phyloP scores from a whole-genome alignment of 2,888 invertebrate genomes.

The Mythimna pallens region DNA sequence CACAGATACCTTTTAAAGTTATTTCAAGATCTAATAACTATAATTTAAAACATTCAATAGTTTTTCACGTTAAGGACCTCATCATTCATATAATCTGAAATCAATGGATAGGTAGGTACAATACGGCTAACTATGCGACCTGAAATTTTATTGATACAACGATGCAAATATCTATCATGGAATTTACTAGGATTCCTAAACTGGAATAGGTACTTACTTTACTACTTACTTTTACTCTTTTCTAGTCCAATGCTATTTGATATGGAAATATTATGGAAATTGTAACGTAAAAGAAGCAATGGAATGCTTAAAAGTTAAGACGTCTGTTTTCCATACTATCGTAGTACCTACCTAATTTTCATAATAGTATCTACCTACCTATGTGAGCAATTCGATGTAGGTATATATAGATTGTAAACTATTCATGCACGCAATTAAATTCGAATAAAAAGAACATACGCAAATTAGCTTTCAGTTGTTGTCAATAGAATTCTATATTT shows the following conservation, averaged over 20 bases:
- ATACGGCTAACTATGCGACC: too few species aligned
- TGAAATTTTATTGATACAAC: too few species aligned
- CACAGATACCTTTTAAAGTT: too few species aligned
- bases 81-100: too few species aligned
- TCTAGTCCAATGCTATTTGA: slow-evolving; percentile 18
- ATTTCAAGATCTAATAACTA: too few species aligned
- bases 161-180: too few species aligned
- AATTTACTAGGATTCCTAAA: not conserved
- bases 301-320: slow-evolving; percentile 31
- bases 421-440: slow-evolving; percentile 29
- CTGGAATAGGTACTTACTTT: not conserved
- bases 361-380: not conserved
- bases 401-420: slow-evolving; percentile 3
- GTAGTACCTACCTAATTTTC: slow-evolving; percentile 15
- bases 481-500: slow-evolving; percentile 61
- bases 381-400: slow-evolving; percentile 17
- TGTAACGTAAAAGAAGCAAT: slow-evolving; percentile 18
- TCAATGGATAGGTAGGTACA: too few species aligned
- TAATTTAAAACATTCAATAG: too few species aligned
- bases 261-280: slow-evolving; percentile 47
- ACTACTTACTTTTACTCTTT: not conserved
- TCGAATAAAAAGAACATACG: slow-evolving; percentile 25
- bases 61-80: too few species aligned
- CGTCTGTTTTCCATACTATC: slow-evolving; percentile 27
- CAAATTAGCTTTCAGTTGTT: slow-evolving; percentile 34